These are phyloP conservation scores for Drosophila neotestacea DNA, from an alignment of 2,888 invertebrate species.

Conservation along the genomic window DNA sequence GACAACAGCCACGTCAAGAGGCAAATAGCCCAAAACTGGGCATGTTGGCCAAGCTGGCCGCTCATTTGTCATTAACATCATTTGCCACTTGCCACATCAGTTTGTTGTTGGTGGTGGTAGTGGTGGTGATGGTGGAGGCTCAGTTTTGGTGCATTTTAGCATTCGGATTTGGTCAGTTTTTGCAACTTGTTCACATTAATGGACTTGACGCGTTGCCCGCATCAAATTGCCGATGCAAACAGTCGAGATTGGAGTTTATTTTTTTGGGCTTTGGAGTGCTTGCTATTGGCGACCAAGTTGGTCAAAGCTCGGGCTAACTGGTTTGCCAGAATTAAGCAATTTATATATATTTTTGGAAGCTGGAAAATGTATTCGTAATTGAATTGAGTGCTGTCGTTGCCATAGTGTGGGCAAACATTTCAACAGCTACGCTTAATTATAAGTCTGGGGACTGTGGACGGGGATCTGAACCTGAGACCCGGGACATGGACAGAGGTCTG, in stretches of 20 bases:
- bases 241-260: constrained; percentile 15
- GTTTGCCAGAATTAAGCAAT: constrained; percentile 63
- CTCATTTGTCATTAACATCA: constrained; percentile 66
- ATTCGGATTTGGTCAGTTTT: constrained; percentile 65
- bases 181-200: constrained; percentile 69
- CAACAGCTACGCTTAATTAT: constrained; percentile 76
- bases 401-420: constrained; percentile 68
- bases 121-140: not conserved
- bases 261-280: constrained; percentile 23
- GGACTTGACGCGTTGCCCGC: constrained; percentile 57
- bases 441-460: constrained; percentile 33
- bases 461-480: not conserved
- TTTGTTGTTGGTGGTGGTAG: constrained; percentile 1
- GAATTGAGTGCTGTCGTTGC: constrained; percentile 46
- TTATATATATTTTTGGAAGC: constrained; percentile 38
- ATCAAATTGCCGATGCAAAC: constrained; percentile 41
- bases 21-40: constrained; percentile 23
- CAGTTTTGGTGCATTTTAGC: constrained; percentile 48
- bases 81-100: constrained; percentile 67
- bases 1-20: constrained; percentile 55
- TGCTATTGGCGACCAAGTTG: constrained; percentile 28
- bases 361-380: constrained; percentile 56
- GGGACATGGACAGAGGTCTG: constrained; percentile 6
- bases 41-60: constrained; percentile 21
- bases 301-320: constrained; percentile 38